Evolutionary conservation across 1,140 invertebrate species (phyloP), one percentile per base, ranked within the genome.

Genomic region (Drosophila miranda): DNA sequence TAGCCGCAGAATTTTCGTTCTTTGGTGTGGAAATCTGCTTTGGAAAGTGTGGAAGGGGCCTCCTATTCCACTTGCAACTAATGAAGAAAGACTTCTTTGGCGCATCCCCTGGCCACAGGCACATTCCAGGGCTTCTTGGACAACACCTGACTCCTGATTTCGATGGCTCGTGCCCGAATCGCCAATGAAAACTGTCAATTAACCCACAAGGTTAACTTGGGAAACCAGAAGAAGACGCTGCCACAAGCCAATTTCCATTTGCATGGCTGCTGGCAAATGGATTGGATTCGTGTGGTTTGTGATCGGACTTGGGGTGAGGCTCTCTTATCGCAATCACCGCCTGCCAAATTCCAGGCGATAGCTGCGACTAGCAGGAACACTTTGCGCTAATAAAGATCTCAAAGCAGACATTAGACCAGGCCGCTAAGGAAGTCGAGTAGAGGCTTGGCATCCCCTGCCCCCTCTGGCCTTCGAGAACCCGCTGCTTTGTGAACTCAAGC

Each of bases 361-460:
- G 69, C 55, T 30, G 41, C 16, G 38, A 23, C 23, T 26, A 30
- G 30, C 7, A 9, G 21, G 44, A 69, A 59, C 68, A 63, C 70
- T 73, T 74, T 53, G 70, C 71, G 66, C 75, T 83, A 84, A 84
- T 84, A 84, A 79, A 84, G 81, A 84, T 67, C 77, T 81, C 75
- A 59, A 46, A 54, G 57, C 56, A 62, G 54, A 45, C 75, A 75
- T 63, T 71, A 61, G 55, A 55, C 62, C 51, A 60, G 52, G 55
- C 30, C 21, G 41, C n/a, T 30, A 49, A 9, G 46, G 70, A 68
- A 74, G 55, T 66, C 45, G 80, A 60, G 55, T 72, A 44, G 23
- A 26, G 23, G 8, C 30, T 1, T 8, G 6, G 28, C 6, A 28
- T 8, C 0, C 23, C 19, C 14, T 2, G 28, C 28, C 9, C 26